These are phyloP conservation scores for Coracias cyanogaster DNA, from an alignment of 2,797 vertebrate genomes.

Conservation along the genomic window DNA sequence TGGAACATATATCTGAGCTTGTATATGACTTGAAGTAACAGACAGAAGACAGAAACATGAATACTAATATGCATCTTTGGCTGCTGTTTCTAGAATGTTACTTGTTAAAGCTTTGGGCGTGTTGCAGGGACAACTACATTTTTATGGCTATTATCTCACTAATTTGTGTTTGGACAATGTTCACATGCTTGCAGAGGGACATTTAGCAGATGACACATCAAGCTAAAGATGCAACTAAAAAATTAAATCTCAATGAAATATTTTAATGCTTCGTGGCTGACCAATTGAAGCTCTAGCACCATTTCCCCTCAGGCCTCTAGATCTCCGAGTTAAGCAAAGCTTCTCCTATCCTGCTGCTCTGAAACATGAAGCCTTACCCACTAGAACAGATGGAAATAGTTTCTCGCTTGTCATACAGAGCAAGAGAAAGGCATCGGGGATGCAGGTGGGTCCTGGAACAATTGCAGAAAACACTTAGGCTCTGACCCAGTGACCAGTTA, in stretches of 20 bases:
- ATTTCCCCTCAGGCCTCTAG: neutral
- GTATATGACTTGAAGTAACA: neutral
- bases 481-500: neutral
- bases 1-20: neutral
- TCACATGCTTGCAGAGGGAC: neutral
- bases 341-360: neutral
- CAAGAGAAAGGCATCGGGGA: neutral
- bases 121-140: neutral
- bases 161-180: neutral
- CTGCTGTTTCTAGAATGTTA: neutral
- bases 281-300: neutral
- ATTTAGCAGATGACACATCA: neutral
- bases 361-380: neutral
- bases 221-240: neutral
- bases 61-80: neutral
- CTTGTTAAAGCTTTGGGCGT: neutral
- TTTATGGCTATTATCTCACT: neutral
- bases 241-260: neutral
- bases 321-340: neutral
- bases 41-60: neutral
- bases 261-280: neutral
- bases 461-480: neutral
- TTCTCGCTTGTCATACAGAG: neutral
- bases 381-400: rapidly evolving
- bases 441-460: neutral